Percentiles rank a stretch among this genome's conserved stretches.
phyloP scores from a whole-genome alignment of 2,888 invertebrate species.

The Venustoraphidia nigricollis region DNA sequence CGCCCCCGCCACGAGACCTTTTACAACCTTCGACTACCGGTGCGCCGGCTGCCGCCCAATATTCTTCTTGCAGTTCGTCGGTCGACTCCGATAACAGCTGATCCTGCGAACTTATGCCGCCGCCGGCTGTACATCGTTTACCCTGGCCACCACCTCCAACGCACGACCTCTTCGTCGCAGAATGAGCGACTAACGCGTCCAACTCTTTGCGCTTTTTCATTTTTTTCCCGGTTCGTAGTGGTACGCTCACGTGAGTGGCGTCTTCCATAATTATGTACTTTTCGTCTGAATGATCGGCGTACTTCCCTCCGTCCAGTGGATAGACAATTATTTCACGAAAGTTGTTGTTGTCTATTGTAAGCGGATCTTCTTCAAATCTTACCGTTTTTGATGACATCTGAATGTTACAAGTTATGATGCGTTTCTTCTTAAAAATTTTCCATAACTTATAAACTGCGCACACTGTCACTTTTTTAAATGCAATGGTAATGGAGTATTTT shows the following conservation, averaged over 20 bases:
- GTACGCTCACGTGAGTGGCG: conserved; percentile 47
- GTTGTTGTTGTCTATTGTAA: conserved; percentile 2
- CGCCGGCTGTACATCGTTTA: conserved; percentile 21
- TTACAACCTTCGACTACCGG: conserved; percentile 10
- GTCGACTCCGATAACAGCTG: conserved; percentile 47
- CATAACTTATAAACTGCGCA: too few species aligned
- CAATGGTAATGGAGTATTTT: too few species aligned
- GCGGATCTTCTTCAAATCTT: neutral
- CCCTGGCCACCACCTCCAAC: conserved; percentile 21
- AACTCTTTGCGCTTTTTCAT: conserved; percentile 63
- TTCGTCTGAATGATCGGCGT: too few species aligned
- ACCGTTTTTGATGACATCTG: neutral
- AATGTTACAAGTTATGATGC: too few species aligned
- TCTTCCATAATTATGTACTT: conserved; percentile 31
- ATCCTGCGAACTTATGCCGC: conserved; percentile 36
- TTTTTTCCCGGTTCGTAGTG: conserved; percentile 46
- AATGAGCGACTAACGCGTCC: conserved; percentile 49
- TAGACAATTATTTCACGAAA: neutral
- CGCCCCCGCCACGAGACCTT: neutral
- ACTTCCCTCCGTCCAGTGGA: too few species aligned
- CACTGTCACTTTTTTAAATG: too few species aligned
- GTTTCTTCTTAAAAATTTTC: too few species aligned
- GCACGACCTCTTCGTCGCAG: conserved; percentile 26
- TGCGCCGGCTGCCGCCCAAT: conserved; percentile 23
- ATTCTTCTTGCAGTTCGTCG: conserved; percentile 38